phyloP scores from a whole-genome alignment of 2,888 invertebrate species.

The Cheilosia variabilis region DNA sequence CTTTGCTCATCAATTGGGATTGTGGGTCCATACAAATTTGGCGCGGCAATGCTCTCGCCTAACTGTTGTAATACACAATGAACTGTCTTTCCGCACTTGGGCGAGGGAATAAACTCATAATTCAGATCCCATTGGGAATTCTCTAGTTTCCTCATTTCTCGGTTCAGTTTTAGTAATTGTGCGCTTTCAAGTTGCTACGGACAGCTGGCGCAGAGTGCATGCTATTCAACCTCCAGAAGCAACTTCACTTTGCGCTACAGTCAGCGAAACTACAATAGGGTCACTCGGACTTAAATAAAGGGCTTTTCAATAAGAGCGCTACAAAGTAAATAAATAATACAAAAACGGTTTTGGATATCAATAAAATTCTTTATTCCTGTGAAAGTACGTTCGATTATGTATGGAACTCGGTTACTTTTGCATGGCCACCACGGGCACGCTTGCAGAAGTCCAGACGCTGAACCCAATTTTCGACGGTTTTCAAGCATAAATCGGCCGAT shows the following conservation, averaged over 20 bases:
- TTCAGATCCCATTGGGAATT: constrained; percentile 15
- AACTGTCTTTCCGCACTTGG: constrained; percentile 7
- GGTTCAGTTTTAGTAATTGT: constrained; percentile 12
- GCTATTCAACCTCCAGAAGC: constrained; percentile 3
- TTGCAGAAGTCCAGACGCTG: too few species aligned
- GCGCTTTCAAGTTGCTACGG: constrained; percentile 30
- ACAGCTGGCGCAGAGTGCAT: constrained; percentile 23
- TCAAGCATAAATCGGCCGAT: too few species aligned
- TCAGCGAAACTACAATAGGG: constrained; percentile 5
- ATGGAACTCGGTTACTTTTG: too few species aligned
- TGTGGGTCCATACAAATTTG: not conserved
- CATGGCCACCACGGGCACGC: too few species aligned
- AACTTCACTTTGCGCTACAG: not conserved
- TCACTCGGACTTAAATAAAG: not conserved
- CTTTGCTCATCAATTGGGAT: not conserved
- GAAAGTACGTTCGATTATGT: too few species aligned
- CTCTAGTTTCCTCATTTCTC: constrained; percentile 27
- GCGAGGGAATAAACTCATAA: constrained; percentile 24
- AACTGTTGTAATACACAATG: not conserved
- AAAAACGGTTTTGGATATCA: too few species aligned
- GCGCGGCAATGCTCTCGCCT: not conserved
- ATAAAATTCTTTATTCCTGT: too few species aligned
- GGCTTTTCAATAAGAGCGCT: too few species aligned
- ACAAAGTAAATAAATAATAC: too few species aligned
- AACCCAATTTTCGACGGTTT: too few species aligned